These are phyloP conservation scores for Sycobia sp. DNA, from an alignment of 1,140 invertebrate genomes.

Conservation along the genomic window DNA sequence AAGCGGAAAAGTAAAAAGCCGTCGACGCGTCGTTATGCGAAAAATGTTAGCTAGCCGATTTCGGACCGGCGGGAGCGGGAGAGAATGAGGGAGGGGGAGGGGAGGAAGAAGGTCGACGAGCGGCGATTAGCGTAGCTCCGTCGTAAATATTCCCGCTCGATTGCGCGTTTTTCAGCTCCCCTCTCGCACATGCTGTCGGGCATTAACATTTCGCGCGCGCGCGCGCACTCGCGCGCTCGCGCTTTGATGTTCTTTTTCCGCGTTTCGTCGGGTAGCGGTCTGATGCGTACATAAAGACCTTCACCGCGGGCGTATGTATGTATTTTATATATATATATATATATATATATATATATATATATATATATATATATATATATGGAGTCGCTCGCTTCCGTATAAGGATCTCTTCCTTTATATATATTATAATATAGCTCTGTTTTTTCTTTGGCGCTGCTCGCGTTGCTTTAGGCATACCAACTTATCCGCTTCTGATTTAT, in stretches of 20 bases:
- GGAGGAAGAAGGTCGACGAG: conserved; percentile 4
- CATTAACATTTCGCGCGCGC: conserved; percentile 30
- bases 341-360: too few relatives aligned
- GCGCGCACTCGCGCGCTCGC: too few relatives aligned
- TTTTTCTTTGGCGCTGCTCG: too few relatives aligned
- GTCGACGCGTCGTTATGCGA: not conserved
- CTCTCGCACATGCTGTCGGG: not conserved
- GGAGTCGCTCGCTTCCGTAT: conserved; percentile 35
- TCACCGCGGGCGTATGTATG: conserved; percentile 38
- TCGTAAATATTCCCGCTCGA: conserved; percentile 20
- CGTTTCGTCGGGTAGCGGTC: conserved; percentile 35
- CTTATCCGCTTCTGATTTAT: too few relatives aligned
- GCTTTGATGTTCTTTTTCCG: conserved; percentile 37
- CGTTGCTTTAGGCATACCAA: too few relatives aligned
- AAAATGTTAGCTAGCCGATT: not conserved
- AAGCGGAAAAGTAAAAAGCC: not conserved
- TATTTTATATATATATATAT: too few relatives aligned
- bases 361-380: too few relatives aligned
- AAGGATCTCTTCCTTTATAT: conserved; percentile 28
- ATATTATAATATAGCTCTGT: too few relatives aligned
- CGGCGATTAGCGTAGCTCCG: conserved; percentile 4
- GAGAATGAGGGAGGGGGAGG: too few relatives aligned
- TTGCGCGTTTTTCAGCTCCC: conserved; percentile 1
- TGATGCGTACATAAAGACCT: conserved; percentile 35
- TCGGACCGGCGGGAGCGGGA: too few relatives aligned